phyloP scores from a whole-genome alignment of 2,113 vertebrate species.

The Amphiprion ocellaris region DNA sequence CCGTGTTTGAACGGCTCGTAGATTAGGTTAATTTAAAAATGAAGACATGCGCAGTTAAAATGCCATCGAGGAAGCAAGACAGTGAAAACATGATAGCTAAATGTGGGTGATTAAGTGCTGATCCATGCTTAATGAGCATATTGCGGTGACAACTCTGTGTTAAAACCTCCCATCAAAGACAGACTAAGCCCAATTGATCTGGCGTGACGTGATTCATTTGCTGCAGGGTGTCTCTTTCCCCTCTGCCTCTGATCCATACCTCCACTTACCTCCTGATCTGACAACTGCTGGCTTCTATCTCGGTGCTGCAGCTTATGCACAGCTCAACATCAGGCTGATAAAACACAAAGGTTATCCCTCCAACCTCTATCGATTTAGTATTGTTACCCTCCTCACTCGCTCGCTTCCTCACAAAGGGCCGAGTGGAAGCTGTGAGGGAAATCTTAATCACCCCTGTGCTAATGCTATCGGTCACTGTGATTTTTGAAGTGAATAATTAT shows the following conservation, averaged over 20 bases:
- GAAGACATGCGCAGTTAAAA: slow-evolving; percentile 40
- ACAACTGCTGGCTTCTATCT: slow-evolving; percentile 47
- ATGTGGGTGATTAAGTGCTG: slow-evolving; percentile 62
- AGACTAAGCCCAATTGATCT: slow-evolving; percentile 74
- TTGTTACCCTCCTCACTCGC: slow-evolving; percentile 66
- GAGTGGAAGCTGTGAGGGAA: slow-evolving; percentile 56
- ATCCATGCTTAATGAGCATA: slow-evolving; percentile 68
- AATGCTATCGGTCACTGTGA: slow-evolving; percentile 36
- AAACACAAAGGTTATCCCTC: slow-evolving; percentile 76
- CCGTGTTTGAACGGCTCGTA: slow-evolving; percentile 20
- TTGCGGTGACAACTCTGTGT: slow-evolving; percentile 42
- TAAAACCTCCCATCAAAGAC: slow-evolving; percentile 58
- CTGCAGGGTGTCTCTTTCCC: slow-evolving; percentile 51
- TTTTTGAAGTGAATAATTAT: slow-evolving; percentile 63
- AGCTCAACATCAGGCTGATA: slow-evolving; percentile 69
- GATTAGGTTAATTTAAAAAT: slow-evolving; percentile 49
- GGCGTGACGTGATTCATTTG: slow-evolving; percentile 74
- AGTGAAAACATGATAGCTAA: slow-evolving; percentile 57
- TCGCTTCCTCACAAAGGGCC: slow-evolving; percentile 39
- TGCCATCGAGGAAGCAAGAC: slow-evolving; percentile 28
- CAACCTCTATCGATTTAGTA: slow-evolving; percentile 67
- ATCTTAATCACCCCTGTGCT: slow-evolving; percentile 67
- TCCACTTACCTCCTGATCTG: slow-evolving; percentile 58
- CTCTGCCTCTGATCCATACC: slow-evolving; percentile 58
- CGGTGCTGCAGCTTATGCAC: slow-evolving; percentile 35